These are phyloP conservation scores for Chanos chanos DNA, from an alignment of 2,797 vertebrate genomes.

Conservation along the genomic window DNA sequence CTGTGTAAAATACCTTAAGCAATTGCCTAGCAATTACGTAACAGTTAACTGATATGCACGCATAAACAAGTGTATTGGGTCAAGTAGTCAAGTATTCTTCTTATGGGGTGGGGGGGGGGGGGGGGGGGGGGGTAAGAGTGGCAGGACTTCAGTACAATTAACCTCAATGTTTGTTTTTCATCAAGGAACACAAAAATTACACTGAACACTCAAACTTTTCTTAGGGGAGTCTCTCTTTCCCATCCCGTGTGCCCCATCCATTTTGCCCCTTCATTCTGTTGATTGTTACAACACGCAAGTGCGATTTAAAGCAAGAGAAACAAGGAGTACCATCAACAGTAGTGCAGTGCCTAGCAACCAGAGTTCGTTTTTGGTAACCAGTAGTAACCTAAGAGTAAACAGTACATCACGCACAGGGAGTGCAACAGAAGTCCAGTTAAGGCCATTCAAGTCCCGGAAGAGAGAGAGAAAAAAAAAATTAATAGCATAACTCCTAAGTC, in stretches of 20 bases:
- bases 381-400: slow-evolving; percentile 30
- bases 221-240: not conserved
- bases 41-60: too few species aligned
- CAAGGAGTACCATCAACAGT: slow-evolving; percentile 5
- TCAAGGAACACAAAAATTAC: too few species aligned
- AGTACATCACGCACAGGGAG: slow-evolving; percentile 19
- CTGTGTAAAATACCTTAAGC: too few species aligned
- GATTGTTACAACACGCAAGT: slow-evolving; percentile 10
- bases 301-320: slow-evolving; percentile 21
- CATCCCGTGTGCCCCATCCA: too few species aligned
- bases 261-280: not conserved
- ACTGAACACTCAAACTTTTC: not conserved
- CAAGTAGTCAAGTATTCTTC: too few species aligned
- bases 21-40: too few species aligned
- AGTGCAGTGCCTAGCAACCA: slow-evolving; percentile 6
- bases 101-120: too few species aligned
- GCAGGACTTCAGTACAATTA: too few species aligned
- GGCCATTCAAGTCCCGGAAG: slow-evolving; percentile 27
- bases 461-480: too few species aligned
- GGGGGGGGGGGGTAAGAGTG: too few species aligned
- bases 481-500: not conserved
- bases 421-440: slow-evolving; percentile 25
- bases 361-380: slow-evolving; percentile 4
- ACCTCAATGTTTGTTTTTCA: too few species aligned
- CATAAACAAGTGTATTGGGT: too few species aligned